A percentile compares a stretch with the other conserved stretches of the same genome.
Evolutionary conservation across 2,797 vertebrate genomes (phyloP).

Genomic region (Enteromius thamalakanensis): DNA sequence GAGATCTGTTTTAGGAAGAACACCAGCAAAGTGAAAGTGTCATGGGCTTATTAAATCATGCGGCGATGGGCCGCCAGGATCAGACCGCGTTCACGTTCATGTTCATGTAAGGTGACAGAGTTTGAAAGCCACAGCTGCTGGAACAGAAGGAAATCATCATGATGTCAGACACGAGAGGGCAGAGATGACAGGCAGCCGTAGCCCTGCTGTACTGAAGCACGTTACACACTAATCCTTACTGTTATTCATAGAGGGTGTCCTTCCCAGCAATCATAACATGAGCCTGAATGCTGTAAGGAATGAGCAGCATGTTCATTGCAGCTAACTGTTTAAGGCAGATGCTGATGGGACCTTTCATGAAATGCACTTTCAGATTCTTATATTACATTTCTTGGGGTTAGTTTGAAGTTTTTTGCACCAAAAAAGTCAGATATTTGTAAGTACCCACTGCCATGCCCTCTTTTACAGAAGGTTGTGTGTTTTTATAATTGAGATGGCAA

Average conservation of each 20-base stretch:
- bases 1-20: conserved; percentile 35
- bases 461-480: background rate
- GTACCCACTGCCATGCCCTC: background rate
- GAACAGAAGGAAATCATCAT: conserved; percentile 52
- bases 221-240: background rate
- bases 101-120: conserved; percentile 33
- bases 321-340: background rate
- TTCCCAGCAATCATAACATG: background rate
- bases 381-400: background rate
- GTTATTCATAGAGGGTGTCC: background rate
- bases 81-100: background rate
- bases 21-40: conserved; percentile 49
- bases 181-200: conserved; percentile 30
- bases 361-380: background rate
- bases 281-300: too few relatives aligned
- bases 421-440: background rate
- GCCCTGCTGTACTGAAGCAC: background rate
- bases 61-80: conserved; percentile 42
- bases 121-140: conserved; percentile 55
- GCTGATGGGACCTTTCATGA: background rate
- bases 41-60: conserved; percentile 53
- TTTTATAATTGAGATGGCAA: background rate
- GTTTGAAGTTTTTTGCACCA: background rate
- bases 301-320: background rate
- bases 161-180: conserved; percentile 15